Conservation (phyloP, 2,797 vertebrate genomes). For the Neosalanx taihuensis region DNA sequence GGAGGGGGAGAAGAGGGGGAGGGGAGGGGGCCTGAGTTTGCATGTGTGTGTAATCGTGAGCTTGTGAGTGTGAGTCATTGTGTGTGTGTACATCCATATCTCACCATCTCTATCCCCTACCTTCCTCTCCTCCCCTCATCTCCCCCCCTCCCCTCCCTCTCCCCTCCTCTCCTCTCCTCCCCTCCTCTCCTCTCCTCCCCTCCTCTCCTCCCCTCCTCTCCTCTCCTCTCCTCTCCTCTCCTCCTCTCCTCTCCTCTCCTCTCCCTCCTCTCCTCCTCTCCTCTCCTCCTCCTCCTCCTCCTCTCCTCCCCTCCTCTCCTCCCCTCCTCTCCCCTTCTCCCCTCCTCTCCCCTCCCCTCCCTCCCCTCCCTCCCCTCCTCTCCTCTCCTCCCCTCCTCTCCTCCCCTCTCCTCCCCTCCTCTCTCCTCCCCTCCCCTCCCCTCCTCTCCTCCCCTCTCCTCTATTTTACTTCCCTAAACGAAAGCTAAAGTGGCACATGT, state of each 20-base stretch:
- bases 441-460: not conserved
- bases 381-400: slow-evolving; percentile 16
- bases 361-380: not conserved
- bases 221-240: slow-evolving; percentile 44
- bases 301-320: not conserved
- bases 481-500: too few relatives aligned
- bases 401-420: not conserved
- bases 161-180: slow-evolving; percentile 20
- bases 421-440: not conserved
- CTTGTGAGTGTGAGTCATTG: slow-evolving; percentile 4
- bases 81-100: slow-evolving; percentile 11
- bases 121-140: slow-evolving; percentile 57
- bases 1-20: slow-evolving; percentile 61
- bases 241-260: slow-evolving; percentile 3
- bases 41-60: not conserved
- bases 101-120: slow-evolving; percentile 39
- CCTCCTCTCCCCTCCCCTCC: not conserved
- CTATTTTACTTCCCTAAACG: not conserved
- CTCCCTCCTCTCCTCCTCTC: slow-evolving; percentile 17
- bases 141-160: slow-evolving; percentile 16
- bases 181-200: slow-evolving; percentile 29
- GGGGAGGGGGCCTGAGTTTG: slow-evolving; percentile 64
- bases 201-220: slow-evolving; percentile 12
- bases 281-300: not conserved
- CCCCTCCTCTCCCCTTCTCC: not conserved